These are phyloP conservation scores for Formicarius rufipectus DNA, from an alignment of 2,113 vertebrate species.

Conservation along the genomic window DNA sequence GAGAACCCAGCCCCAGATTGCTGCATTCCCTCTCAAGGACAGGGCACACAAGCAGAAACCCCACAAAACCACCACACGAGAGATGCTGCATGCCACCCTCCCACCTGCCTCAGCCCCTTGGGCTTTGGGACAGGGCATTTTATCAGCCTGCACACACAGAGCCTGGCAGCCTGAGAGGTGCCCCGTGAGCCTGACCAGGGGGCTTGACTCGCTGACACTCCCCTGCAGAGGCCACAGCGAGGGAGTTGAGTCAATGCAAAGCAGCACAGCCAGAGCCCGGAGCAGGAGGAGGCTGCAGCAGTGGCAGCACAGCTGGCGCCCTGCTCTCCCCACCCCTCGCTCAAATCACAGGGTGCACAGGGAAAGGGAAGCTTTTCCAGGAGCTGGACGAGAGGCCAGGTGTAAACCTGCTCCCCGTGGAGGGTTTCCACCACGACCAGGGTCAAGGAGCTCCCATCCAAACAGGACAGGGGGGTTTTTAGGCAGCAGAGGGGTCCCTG, in stretches of 20 bases:
- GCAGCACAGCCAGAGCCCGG: background rate
- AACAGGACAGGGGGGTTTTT: background rate
- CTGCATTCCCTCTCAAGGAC: background rate
- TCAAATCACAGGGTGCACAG: accelerated
- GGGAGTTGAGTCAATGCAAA: slow-evolving; percentile 11
- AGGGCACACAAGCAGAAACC: background rate
- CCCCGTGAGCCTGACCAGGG: accelerated
- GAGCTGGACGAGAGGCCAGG: background rate
- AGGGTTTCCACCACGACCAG: background rate
- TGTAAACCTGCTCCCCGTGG: background rate
- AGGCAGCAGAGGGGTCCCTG: background rate
- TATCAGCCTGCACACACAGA: background rate
- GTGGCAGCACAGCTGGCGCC: background rate
- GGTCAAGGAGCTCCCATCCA: background rate
- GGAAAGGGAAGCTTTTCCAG: background rate
- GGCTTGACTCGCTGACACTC: background rate
- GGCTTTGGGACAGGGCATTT: background rate
- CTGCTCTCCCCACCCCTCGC: background rate
- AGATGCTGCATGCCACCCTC: background rate
- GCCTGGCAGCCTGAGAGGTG: background rate
- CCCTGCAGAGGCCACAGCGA: background rate
- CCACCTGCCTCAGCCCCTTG: background rate
- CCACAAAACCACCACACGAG: accelerated
- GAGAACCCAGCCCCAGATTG: background rate
- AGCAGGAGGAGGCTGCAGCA: background rate